A percentile compares a stretch with the other conserved stretches of the same genome.
These are phyloP conservation scores for Drosophila mettleri DNA, from an alignment of 2,888 invertebrate species.

Conservation along the genomic window DNA sequence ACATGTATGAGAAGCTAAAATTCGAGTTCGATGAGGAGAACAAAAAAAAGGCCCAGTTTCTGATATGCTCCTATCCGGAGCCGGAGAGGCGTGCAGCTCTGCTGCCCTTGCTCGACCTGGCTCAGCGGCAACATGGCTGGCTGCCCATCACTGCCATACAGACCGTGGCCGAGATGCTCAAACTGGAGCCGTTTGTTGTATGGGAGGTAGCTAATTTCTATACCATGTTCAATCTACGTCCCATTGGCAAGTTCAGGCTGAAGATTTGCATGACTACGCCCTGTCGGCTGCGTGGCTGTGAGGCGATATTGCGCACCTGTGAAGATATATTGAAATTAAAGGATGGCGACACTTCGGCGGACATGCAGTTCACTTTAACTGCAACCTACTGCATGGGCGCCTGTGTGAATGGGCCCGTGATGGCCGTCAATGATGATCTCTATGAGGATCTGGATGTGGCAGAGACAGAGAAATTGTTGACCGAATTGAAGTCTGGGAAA, in stretches of 20 bases:
- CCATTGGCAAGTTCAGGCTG: slow-evolving; percentile 53
- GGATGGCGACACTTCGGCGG: slow-evolving; percentile 43
- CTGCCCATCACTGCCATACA: slow-evolving; percentile 60
- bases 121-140: slow-evolving; percentile 69
- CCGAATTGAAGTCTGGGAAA: slow-evolving; percentile 11
- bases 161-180: slow-evolving; percentile 46
- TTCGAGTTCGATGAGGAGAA: slow-evolving; percentile 56
- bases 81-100: slow-evolving; percentile 53
- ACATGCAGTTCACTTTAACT: slow-evolving; percentile 63
- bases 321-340: slow-evolving; percentile 28
- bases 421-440: slow-evolving; percentile 59
- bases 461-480: slow-evolving; percentile 29
- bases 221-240: slow-evolving; percentile 50
- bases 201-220: slow-evolving; percentile 62
- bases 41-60: slow-evolving; percentile 23
- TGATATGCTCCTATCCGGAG: slow-evolving; percentile 40
- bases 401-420: slow-evolving; percentile 59
- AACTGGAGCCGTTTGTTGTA: slow-evolving; percentile 44
- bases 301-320: slow-evolving; percentile 34
- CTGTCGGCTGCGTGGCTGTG: slow-evolving; percentile 51
- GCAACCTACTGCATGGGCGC: slow-evolving; percentile 51
- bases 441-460: slow-evolving; percentile 48
- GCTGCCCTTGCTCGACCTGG: slow-evolving; percentile 58
- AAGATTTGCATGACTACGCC: slow-evolving; percentile 55
- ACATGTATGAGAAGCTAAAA: slow-evolving; percentile 36